Evolutionary conservation across 2,797 vertebrate genomes (phyloP), one percentile per base, ranked within the genome.

Genomic region (Leptatherina wallacei): DNA sequence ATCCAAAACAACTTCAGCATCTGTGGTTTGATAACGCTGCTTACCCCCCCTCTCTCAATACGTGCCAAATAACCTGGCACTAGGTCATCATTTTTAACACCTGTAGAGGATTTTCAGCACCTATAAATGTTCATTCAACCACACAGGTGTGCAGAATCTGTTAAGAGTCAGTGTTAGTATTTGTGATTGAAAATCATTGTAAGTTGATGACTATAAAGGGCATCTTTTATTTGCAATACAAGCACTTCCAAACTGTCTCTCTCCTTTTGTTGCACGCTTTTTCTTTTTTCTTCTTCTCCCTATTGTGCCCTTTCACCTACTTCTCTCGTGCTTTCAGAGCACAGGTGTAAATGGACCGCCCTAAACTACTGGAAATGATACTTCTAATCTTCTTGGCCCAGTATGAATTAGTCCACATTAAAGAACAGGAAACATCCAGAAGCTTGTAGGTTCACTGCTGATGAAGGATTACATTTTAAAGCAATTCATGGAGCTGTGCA

Each of bases 281-380:
- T 13, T 16, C n/a, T 29, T 38, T 16, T 18, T 29, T 18, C 29
- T 66, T 69, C 68, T 65, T 69, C 73, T 65, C 54, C 12, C 27
- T 5, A 66, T 30, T 0, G 32, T 75, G 75, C 69, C 78, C 85
- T 87, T 88, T 90, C 77, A 82, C 84, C 82, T 75, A 84, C 78
- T 83, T 65, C 44, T 78, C 59, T 71, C 22, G 24, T 55, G 65
- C 58, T 68, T 75, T 82, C 3, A n/a, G 47, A 38, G 35, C 76
- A 75, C 84, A 88, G 69, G 85, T 90, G 82, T 79, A 73, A 85
- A 80, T 42, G 24, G 71, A 69, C 66, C 1, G 16, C 65, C 64
- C 74, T 61, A 76, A 78, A 80, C 57, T 54, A 24, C 44, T 81
- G 78, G 61, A 84, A 81, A 56, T 75, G 75, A 85, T 82, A 78